Conservation (phyloP, 2,797 vertebrate genomes). For the Schizothorax lantsangensis region DNA sequence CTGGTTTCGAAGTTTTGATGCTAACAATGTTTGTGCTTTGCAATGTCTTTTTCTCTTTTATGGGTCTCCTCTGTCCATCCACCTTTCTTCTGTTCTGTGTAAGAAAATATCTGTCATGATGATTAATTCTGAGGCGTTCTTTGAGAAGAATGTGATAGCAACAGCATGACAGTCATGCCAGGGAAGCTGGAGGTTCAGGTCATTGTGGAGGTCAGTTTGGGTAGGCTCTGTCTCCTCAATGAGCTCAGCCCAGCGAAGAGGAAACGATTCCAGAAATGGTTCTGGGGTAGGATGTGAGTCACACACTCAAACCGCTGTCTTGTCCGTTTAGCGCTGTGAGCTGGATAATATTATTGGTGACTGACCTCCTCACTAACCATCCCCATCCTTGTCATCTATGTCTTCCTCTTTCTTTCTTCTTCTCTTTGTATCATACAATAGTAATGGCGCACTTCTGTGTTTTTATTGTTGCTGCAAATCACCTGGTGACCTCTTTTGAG, state of each 20-base stretch:
- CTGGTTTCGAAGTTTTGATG: background rate
- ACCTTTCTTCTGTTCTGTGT: background rate
- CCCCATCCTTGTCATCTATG: background rate
- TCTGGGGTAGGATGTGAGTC: slow-evolving; percentile 64
- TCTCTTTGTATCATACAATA: background rate
- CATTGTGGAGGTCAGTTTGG: slow-evolving; percentile 32
- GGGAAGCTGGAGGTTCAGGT: slow-evolving; percentile 17
- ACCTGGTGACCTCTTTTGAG: slow-evolving; percentile 13
- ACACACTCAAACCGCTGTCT: slow-evolving; percentile 65
- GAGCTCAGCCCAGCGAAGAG: slow-evolving; percentile 44
- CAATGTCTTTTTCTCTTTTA: background rate
- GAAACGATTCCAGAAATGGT: slow-evolving; percentile 49
- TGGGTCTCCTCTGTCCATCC: background rate
- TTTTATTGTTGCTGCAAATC: background rate
- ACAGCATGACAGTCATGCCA: slow-evolving; percentile 47
- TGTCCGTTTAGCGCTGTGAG: slow-evolving; percentile 58
- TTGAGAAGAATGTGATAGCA: slow-evolving; percentile 12
- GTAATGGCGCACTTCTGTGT: background rate
- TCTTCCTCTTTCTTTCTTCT: background rate
- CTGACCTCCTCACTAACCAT: slow-evolving; percentile 26
- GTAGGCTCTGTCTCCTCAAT: slow-evolving; percentile 10
- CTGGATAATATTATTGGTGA: slow-evolving; percentile 62
- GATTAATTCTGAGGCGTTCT: slow-evolving; percentile 3
- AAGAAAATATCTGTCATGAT: background rate
- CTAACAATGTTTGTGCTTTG: background rate